Percentiles rank a stretch among this genome's conserved stretches.
phyloP scores from a whole-genome alignment of 2,888 invertebrate genomes.

The Artemia sinica region DNA sequence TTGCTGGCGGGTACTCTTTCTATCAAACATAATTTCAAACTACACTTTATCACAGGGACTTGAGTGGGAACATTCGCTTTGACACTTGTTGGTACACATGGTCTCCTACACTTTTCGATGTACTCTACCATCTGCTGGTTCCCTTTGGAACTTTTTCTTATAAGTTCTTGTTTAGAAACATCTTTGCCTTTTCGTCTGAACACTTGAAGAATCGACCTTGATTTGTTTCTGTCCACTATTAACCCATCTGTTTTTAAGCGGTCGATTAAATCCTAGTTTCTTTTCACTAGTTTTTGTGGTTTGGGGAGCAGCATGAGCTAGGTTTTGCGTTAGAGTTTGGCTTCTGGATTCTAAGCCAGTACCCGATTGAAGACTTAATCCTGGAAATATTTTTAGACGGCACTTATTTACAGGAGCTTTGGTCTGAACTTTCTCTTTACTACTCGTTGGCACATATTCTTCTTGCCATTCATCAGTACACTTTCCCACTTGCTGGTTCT shows the following conservation, averaged over 20 bases:
- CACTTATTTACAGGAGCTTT: neutral
- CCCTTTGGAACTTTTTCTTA: too few relatives aligned
- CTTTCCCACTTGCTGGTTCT: too few relatives aligned
- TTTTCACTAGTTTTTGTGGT: neutral
- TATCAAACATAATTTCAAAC: neutral
- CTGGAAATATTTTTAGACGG: neutral
- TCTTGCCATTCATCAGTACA: neutral
- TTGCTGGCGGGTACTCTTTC: neutral
- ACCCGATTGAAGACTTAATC: neutral
- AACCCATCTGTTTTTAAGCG: neutral
- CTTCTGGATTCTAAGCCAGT: neutral
- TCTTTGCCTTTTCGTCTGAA: neutral
- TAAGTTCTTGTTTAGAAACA: neutral
- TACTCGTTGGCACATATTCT: neutral
- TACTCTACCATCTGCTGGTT: too few relatives aligned
- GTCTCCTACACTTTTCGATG: neutral
- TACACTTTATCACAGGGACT: neutral
- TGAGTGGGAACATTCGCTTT: neutral
- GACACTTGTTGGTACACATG: neutral
- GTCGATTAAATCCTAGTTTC: too few relatives aligned
- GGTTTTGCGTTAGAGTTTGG: neutral
- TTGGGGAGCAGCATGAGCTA: neutral
- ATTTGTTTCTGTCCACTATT: neutral
- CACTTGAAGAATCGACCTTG: conserved; percentile 6
- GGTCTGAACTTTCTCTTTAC: neutral